A percentile compares a stretch with the other conserved stretches of the same genome.
Evolutionary conservation across 2,797 vertebrate genomes (phyloP).

Genomic region (Austrolebias charrua): DNA sequence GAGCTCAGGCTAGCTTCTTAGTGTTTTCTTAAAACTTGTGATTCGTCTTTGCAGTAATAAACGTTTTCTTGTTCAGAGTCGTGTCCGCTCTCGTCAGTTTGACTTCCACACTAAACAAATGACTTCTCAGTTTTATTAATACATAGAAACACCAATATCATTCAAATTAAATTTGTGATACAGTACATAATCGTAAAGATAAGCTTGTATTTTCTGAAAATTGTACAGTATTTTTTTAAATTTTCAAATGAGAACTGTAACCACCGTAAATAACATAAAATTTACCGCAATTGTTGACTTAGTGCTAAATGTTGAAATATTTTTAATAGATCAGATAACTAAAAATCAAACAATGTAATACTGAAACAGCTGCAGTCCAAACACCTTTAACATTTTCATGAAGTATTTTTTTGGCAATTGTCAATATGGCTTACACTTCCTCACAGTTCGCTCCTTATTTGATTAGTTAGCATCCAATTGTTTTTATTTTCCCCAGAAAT

Average conservation of each 20-base stretch:
- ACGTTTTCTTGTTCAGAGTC: conserved; percentile 95
- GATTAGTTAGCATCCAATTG: conserved; percentile 11
- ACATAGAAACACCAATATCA: conserved; percentile 65
- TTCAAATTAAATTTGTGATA: conserved; percentile 55
- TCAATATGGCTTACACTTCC: conserved; percentile 73
- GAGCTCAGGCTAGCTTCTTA: conserved; percentile 99
- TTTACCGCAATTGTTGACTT: conserved; percentile 64
- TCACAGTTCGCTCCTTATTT: conserved; percentile 49
- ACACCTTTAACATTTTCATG: conserved; percentile 17
- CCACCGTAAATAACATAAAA: conserved; percentile 67
- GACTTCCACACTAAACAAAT: background rate
- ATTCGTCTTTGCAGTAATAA: conserved; percentile 99
- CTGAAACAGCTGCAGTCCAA: conserved; percentile 48
- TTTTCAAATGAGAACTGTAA: conserved; percentile 28
- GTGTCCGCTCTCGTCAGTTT: conserved; percentile 28
- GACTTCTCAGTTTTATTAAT: conserved; percentile 58
- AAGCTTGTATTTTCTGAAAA: conserved; percentile 48
- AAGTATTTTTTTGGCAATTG: conserved; percentile 56
- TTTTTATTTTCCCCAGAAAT: conserved; percentile 9
- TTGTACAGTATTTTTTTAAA: conserved; percentile 38
- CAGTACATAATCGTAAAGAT: conserved; percentile 53
- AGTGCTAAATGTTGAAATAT: conserved; percentile 48
- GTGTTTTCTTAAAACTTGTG: conserved; percentile 99
- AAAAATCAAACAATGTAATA: conserved; percentile 43
- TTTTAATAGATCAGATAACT: conserved; percentile 29